Evolutionary conservation across 2,888 invertebrate species (phyloP), one percentile per base, ranked within the genome.

Genomic region (Lacanobia wlatinum): DNA sequence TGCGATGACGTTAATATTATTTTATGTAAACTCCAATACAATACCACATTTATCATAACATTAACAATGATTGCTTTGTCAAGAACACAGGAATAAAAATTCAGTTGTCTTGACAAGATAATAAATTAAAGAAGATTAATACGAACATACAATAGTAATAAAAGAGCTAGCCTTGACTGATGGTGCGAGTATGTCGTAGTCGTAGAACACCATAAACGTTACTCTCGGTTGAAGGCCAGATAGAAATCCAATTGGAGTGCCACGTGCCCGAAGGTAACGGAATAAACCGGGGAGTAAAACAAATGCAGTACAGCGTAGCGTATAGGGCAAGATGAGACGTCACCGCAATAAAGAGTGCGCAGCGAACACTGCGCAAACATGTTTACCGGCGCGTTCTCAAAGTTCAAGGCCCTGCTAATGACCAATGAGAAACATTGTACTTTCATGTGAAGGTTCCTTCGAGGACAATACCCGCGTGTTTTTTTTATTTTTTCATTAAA

Each of bases 401-500:
- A 94, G 96, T 96, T 96, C 95, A 96, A 95, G 96, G 95, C 90
- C 91, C 93, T 87, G 87, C 90, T 90, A 92, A 92, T 91, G 90
- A 90, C 90, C 87, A 86, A 80, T 87, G 88, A 84, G 86, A 90
- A 92, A 90, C 91, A 89, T 90, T 90, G 90, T 91, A 90, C 92
- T 90, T 90, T 91, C 90, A 88, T 88, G 86, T 87, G 87, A 89
- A 76, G 76, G 76, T 80, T 76, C 67, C 71, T 80, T 73, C 67
- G 55, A 76, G 71, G 76, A 82, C 76, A 76, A 43, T 10, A 61
- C 23, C 46, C 53, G n/a, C 55, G 10, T 69, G 65, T 71, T 46
- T 28, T 28, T 80, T 74, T 46, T 4, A 53, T 64, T 34, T 65
- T 65, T 68, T 23, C 21, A 48, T 59, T 48, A 10, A 53, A 60